Percentiles rank a stretch among this genome's conserved stretches.
Evolutionary conservation across 2,797 vertebrate genomes (phyloP).

Genomic region (Enteromius treurensis): DNA sequence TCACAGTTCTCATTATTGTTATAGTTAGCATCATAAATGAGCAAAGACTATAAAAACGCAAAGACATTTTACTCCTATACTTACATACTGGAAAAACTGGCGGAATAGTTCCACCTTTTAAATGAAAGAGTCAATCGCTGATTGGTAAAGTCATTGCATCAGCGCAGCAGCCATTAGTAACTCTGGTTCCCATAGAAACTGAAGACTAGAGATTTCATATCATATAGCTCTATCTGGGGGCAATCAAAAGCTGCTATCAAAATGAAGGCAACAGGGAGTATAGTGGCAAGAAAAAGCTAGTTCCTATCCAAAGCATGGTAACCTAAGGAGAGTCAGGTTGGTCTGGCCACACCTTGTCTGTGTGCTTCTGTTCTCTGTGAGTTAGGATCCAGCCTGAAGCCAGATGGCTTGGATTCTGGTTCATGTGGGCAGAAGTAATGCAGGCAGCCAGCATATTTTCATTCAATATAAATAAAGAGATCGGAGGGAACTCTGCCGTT

Average conservation of each 20-base stretch:
- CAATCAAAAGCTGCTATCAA: background rate
- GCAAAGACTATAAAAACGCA: too few relatives aligned
- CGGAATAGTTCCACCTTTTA: too few relatives aligned
- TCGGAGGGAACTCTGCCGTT: slow-evolving; percentile 42
- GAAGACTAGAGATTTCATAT: background rate
- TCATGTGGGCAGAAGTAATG: slow-evolving; percentile 53
- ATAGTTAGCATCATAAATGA: background rate
- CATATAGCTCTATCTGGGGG: background rate
- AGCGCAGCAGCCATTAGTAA: too few relatives aligned
- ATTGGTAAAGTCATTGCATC: too few relatives aligned
- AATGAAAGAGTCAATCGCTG: too few relatives aligned
- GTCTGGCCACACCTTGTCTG: slow-evolving; percentile 53
- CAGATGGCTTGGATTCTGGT: slow-evolving; percentile 53
- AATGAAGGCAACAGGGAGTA: slow-evolving; percentile 20
- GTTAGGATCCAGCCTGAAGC: slow-evolving; percentile 22
- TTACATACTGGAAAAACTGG: too few relatives aligned
- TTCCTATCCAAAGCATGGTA: slow-evolving; percentile 22
- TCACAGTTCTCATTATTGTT: background rate
- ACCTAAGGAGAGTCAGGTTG: slow-evolving; percentile 34
- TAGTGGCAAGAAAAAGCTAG: background rate
- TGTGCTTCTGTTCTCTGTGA: slow-evolving; percentile 51
- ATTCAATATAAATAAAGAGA: slow-evolving; percentile 61
- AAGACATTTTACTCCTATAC: too few relatives aligned
- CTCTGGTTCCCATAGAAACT: too few relatives aligned
- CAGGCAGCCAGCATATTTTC: slow-evolving; percentile 55